These are phyloP conservation scores for Halcyon badia DNA, from an alignment of 2,797 vertebrate genomes.

Conservation along the genomic window DNA sequence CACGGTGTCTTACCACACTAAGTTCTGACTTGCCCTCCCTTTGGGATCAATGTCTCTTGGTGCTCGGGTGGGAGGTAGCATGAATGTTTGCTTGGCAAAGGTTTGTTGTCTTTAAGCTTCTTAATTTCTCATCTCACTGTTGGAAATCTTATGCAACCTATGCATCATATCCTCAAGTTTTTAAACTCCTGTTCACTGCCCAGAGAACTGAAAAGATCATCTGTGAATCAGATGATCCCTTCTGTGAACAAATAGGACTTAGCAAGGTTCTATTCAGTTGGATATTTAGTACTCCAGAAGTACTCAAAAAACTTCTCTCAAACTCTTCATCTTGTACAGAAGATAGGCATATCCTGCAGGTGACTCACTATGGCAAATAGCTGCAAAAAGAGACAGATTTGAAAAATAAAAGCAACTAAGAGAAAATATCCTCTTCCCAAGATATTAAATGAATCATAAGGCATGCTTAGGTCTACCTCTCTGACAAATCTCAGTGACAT, in stretches of 20 bases:
- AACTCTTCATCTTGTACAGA: background rate
- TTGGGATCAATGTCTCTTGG: background rate
- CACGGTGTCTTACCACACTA: background rate
- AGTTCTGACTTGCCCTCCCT: background rate
- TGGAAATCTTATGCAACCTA: background rate
- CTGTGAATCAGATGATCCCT: background rate
- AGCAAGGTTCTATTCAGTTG: background rate
- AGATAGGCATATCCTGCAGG: background rate
- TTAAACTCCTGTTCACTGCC: background rate
- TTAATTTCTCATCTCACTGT: background rate
- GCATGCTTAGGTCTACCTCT: background rate
- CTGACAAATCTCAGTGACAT: background rate
- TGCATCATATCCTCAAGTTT: background rate
- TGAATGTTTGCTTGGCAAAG: background rate
- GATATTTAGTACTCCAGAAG: background rate
- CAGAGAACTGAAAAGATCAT: background rate
- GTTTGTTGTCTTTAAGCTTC: background rate
- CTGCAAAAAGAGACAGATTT: background rate
- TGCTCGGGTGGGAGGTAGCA: background rate
- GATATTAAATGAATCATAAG: background rate
- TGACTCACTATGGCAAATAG: background rate
- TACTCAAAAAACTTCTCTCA: background rate
- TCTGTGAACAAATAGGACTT: background rate
- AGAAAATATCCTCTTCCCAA: background rate
- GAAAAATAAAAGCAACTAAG: background rate